A percentile compares a stretch with the other conserved stretches of the same genome.
These are phyloP conservation scores for Malacoraja senta DNA, from an alignment of 2,797 vertebrate genomes.

Conservation along the genomic window DNA sequence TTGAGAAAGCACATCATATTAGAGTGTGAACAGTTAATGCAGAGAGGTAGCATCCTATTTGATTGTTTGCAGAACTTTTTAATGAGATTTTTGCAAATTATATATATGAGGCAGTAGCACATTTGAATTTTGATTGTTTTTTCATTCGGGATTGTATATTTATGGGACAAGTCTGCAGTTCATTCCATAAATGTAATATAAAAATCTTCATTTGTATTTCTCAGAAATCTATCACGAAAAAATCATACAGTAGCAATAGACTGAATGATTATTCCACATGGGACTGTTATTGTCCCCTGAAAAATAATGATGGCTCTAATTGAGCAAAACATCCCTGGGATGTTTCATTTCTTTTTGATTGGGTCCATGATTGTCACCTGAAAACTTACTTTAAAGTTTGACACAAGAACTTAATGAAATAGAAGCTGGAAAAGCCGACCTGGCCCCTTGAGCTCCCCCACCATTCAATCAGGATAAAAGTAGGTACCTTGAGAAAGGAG, in stretches of 20 bases:
- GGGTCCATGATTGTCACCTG: too few species aligned
- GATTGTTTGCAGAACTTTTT: background rate
- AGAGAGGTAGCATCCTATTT: background rate
- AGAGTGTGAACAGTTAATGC: background rate
- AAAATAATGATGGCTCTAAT: background rate
- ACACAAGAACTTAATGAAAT: too few species aligned
- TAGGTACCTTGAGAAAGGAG: too few species aligned
- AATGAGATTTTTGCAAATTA: slow-evolving; percentile 1
- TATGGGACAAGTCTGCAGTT: background rate
- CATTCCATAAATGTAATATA: background rate
- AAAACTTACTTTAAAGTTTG: too few species aligned
- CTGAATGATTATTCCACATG: background rate
- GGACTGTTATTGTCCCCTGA: background rate
- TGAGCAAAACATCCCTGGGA: too few species aligned
- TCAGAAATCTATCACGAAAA: background rate
- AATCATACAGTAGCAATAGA: background rate
- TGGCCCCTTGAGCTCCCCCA: background rate
- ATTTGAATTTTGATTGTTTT: slow-evolving; percentile 12
- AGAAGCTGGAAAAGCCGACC: too few species aligned
- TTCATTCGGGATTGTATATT: background rate
- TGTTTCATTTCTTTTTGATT: background rate
- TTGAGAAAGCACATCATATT: background rate
- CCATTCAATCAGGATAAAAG: background rate
- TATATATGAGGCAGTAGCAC: background rate
- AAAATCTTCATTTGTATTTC: background rate